phyloP scores from a whole-genome alignment of 2,888 invertebrate species.

The Masnerella sp. region DNA sequence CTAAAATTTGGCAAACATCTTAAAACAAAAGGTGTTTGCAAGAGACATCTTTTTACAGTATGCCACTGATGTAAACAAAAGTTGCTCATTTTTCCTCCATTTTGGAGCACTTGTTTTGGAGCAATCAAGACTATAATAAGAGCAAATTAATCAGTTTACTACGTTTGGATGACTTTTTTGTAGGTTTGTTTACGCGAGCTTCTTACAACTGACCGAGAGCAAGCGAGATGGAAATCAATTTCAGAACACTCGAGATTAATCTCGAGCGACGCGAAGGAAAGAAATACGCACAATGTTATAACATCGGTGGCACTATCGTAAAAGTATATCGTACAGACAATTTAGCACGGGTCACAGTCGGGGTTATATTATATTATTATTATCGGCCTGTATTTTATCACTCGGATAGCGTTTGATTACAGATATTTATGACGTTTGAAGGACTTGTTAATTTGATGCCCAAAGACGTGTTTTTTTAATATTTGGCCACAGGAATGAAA shows the following conservation, averaged over 20 bases:
- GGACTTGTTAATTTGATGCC: conserved; percentile 34
- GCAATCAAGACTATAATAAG: too few relatives aligned
- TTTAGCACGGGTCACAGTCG: conserved; percentile 46
- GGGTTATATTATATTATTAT: too few relatives aligned
- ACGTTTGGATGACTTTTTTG: too few relatives aligned
- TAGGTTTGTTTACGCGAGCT: neutral
- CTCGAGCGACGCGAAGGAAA: neutral
- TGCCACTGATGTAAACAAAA: too few relatives aligned
- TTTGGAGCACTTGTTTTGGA: too few relatives aligned
- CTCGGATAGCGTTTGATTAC: conserved; percentile 20
- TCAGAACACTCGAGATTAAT: neutral
- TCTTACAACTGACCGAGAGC: neutral
- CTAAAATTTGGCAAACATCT: too few relatives aligned
- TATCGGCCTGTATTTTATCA: conserved; percentile 37
- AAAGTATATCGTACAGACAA: conserved; percentile 34
- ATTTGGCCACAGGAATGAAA: neutral
- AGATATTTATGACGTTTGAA: conserved; percentile 34
- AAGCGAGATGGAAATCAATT: neutral
- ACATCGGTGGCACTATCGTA: conserved; percentile 29
- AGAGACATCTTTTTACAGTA: too few relatives aligned
- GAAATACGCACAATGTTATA: conserved; percentile 10
- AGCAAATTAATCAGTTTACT: too few relatives aligned
- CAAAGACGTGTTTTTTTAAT: conserved; percentile 21
- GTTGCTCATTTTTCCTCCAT: too few relatives aligned
- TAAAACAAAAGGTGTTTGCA: too few relatives aligned